A percentile compares a stretch with the other conserved stretches of the same genome.
Evolutionary conservation across 2,888 invertebrate species (phyloP).

Genomic region (Mythimna impura): DNA sequence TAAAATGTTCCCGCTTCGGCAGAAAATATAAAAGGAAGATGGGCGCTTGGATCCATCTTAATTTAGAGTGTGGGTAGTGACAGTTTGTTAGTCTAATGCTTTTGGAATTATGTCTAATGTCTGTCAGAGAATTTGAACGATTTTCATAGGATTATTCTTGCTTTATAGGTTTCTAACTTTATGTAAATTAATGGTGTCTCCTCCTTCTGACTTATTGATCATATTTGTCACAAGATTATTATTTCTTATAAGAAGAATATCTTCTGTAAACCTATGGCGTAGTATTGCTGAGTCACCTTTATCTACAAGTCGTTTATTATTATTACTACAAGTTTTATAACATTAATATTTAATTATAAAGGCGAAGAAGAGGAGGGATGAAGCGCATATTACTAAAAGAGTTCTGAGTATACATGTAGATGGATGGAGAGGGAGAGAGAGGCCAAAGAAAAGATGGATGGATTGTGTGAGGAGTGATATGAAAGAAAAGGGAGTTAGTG

Average conservation of each 20-base stretch:
- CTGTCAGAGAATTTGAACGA: slow-evolving; percentile 27
- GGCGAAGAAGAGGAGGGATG: too few relatives aligned
- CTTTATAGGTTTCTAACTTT: slow-evolving; percentile 4
- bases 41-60: slow-evolving; percentile 50
- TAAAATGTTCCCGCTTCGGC: slow-evolving; percentile 44
- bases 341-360: too few relatives aligned
- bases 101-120: slow-evolving; percentile 22
- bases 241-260: background rate
- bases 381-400: too few relatives aligned
- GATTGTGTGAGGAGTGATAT: too few relatives aligned
- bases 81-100: slow-evolving; percentile 50
- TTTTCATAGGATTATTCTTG: slow-evolving; percentile 23
- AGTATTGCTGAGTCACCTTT: too few relatives aligned
- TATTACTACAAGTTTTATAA: too few relatives aligned
- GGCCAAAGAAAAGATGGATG: too few relatives aligned
- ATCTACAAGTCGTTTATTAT: too few relatives aligned
- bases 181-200: background rate
- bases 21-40: slow-evolving; percentile 55
- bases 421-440: too few relatives aligned
- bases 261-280: too few relatives aligned
- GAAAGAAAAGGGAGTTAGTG: too few relatives aligned
- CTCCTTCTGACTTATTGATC: background rate
- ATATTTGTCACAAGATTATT: slow-evolving; percentile 8
- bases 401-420: too few relatives aligned
- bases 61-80: slow-evolving; percentile 55